Conservation (phyloP, 1,140 invertebrate species). For the Drosophila rhopaloa region DNA sequence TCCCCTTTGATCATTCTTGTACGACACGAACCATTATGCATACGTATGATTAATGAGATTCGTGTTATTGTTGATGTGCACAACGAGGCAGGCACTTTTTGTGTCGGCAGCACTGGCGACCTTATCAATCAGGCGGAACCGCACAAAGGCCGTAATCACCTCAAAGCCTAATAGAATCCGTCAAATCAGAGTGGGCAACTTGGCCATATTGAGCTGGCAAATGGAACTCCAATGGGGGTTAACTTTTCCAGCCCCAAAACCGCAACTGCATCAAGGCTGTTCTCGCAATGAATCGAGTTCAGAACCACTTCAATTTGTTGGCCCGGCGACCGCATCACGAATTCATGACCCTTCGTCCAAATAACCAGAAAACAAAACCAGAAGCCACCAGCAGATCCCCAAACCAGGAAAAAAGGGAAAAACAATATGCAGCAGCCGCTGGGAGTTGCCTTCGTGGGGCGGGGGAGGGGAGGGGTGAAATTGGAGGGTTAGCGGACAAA, state of each 20-base stretch:
- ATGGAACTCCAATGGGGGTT: conserved; percentile 4
- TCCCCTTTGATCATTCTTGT: conserved; percentile 35
- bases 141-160: conserved; percentile 45
- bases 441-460: conserved; percentile 25
- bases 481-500: conserved; percentile 18
- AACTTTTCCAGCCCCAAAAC: conserved; percentile 1
- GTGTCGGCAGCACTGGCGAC: conserved; percentile 20
- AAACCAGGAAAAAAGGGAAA: conserved; percentile 8
- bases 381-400: conserved; percentile 12
- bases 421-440: conserved; percentile 45
- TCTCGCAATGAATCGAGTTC: conserved; percentile 30
- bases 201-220: not conserved
- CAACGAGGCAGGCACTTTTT: conserved; percentile 29
- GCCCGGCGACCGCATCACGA: conserved; percentile 69
- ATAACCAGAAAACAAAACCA: conserved; percentile 58
- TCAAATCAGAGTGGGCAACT: conserved; percentile 31
- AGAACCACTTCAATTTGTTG: conserved; percentile 77
- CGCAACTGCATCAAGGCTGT: conserved; percentile 31
- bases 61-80: conserved; percentile 77
- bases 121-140: conserved; percentile 41
- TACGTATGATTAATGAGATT: conserved; percentile 80
- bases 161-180: conserved; percentile 45
- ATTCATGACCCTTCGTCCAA: conserved; percentile 71
- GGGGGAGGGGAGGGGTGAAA: not conserved
- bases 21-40: conserved; percentile 75